These are phyloP conservation scores for Frieseomelitta varia DNA, from an alignment of 1,140 invertebrate species.

Conservation along the genomic window DNA sequence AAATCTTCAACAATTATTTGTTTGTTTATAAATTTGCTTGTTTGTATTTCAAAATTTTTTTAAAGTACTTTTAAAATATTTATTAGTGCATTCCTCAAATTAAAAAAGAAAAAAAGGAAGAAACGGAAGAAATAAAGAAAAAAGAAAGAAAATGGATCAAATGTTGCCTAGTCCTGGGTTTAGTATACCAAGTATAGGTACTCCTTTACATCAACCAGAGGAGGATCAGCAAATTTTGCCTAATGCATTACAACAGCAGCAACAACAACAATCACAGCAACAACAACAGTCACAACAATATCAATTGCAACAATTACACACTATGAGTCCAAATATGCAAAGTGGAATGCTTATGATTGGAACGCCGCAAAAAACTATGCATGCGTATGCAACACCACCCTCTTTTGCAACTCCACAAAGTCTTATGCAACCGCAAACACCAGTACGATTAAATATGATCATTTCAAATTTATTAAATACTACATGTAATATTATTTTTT, in stretches of 20 bases:
- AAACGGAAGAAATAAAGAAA: too few species aligned
- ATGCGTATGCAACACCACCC: conserved; percentile 85
- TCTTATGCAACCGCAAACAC: conserved; percentile 93
- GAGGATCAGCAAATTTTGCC: conserved; percentile 94
- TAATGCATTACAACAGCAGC: conserved; percentile 90
- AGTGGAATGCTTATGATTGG: conserved; percentile 81
- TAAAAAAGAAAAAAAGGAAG: conserved; percentile 22
- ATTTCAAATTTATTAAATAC: not conserved
- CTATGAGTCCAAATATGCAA: conserved; percentile 83
- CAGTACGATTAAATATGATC: conserved; percentile 82
- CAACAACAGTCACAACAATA: conserved; percentile 62
- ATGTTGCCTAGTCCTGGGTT: conserved; percentile 94
- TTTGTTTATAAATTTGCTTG: not conserved
- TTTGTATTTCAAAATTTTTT: not conserved
- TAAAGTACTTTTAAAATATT: not conserved
- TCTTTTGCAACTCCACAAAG: conserved; percentile 88
- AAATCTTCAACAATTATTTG: not conserved
- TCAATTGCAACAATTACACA: conserved; percentile 84
- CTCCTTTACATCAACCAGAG: conserved; percentile 94
- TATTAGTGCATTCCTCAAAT: not conserved
- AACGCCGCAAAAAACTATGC: conserved; percentile 87
- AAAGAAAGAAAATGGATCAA: conserved; percentile 87
- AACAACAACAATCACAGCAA: conserved; percentile 74
- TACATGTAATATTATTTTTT: conserved; percentile 28
- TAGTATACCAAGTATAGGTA: conserved; percentile 94